A percentile compares a stretch with the other conserved stretches of the same genome.
Conservation (phyloP, 2,113 vertebrate species). For the Ptyas mucosa region DNA sequence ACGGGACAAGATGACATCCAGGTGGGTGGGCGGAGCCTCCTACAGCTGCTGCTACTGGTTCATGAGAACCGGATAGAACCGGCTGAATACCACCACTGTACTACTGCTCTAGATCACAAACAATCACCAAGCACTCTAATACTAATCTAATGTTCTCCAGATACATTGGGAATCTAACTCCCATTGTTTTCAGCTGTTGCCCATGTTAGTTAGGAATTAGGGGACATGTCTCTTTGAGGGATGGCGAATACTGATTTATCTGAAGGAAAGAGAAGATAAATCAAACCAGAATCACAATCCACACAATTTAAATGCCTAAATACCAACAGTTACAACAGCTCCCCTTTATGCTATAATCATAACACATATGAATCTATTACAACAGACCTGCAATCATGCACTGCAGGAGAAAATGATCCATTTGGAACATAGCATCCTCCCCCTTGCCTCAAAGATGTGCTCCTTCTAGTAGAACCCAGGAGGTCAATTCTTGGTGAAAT, state of each 20-base stretch:
- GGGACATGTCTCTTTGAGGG: background rate
- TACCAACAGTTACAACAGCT: conserved; percentile 35
- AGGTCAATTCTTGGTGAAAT: conserved; percentile 29
- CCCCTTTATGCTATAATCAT: conserved; percentile 36
- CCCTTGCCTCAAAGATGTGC: conserved; percentile 1
- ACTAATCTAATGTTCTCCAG: background rate
- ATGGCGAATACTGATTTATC: conserved; percentile 26
- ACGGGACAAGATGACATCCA: too few relatives aligned
- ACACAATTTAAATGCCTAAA: conserved; percentile 40
- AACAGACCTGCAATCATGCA: conserved; percentile 51
- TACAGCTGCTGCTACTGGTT: too few relatives aligned
- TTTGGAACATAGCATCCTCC: background rate
- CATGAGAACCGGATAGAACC: too few relatives aligned
- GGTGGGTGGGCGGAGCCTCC: too few relatives aligned
- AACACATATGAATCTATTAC: conserved; percentile 43
- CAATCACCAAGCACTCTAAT: conserved; percentile 8
- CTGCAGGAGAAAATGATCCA: conserved; percentile 54
- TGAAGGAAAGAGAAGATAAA: conserved; percentile 31
- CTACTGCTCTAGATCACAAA: conserved; percentile 29
- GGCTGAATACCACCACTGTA: background rate
- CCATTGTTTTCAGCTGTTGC: background rate
- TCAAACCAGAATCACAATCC: conserved; percentile 58
- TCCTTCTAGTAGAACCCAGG: conserved; percentile 57
- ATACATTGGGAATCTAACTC: background rate
- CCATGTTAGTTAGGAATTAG: background rate